These are phyloP conservation scores for Netelia virgata DNA, from an alignment of 2,888 invertebrate genomes.

Conservation along the genomic window DNA sequence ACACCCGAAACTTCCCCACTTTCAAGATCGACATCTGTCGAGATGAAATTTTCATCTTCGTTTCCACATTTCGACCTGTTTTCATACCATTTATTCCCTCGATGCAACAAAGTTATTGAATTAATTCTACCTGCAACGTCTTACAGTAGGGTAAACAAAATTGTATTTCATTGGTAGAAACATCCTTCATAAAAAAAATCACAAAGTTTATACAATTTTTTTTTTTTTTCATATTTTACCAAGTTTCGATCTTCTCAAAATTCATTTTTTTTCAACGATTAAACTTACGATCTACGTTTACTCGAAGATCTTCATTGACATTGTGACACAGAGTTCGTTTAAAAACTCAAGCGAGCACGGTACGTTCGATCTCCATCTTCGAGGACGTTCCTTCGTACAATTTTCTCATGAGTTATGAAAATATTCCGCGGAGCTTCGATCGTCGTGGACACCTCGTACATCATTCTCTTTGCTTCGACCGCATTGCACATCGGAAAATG, in stretches of 20 bases:
- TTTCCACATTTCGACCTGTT: background rate
- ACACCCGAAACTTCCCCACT: constrained; percentile 40
- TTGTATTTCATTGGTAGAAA: no score
- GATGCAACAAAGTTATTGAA: background rate
- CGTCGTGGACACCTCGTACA: constrained; percentile 14
- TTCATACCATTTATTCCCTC: background rate
- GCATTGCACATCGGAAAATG: constrained; percentile 46
- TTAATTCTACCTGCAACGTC: no score
- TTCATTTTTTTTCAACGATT: no score
- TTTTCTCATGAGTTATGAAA: constrained; percentile 35
- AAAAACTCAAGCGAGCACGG: background rate
- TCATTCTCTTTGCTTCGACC: constrained; percentile 25
- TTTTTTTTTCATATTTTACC: no score
- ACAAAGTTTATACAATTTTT: no score
- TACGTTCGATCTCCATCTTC: background rate
- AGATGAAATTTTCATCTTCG: constrained; percentile 28
- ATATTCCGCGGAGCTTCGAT: background rate
- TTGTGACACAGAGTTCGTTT: background rate
- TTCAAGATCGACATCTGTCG: constrained; percentile 58
- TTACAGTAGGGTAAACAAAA: no score
- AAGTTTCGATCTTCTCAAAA: no score
- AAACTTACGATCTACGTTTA: no score
- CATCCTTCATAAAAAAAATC: no score
- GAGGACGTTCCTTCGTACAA: background rate
- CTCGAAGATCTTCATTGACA: no score